Conservation (phyloP, 2,888 invertebrate genomes). For the Icerya purchasi region DNA sequence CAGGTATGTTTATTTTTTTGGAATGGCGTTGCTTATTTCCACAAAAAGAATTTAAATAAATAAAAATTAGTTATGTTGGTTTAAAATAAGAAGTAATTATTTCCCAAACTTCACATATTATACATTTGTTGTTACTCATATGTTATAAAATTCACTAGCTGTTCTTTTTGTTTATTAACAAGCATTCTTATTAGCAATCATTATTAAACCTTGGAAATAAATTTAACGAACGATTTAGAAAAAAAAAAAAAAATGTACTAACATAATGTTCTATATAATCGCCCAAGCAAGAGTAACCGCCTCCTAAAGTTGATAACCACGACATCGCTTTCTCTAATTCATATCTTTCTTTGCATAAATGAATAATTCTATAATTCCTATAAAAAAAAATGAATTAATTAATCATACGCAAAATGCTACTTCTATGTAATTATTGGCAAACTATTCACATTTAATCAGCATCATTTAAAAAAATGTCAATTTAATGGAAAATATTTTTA, state of each 20-base stretch:
- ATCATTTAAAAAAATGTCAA: neutral
- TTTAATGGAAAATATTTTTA: neutral
- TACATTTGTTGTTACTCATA: too few species aligned
- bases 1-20: too few species aligned
- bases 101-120: too few species aligned
- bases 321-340: constrained; percentile 72
- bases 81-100: too few species aligned
- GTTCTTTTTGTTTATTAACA: too few species aligned
- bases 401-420: neutral
- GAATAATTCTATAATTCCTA: constrained; percentile 8
- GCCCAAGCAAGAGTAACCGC: constrained; percentile 86
- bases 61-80: too few species aligned
- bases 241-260: constrained; percentile 24
- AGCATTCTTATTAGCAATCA: too few species aligned
- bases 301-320: constrained; percentile 89
- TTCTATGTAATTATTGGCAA: neutral
- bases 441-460: neutral
- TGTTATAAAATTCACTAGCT: too few species aligned
- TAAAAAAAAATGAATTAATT: neutral
- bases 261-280: constrained; percentile 63
- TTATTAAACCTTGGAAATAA: too few species aligned
- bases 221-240: neutral
- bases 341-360: constrained; percentile 20
- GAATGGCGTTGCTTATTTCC: too few species aligned
- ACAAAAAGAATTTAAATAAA: too few species aligned